These are phyloP conservation scores for Argyresthia albistria DNA, from an alignment of 2,888 invertebrate species.

Conservation along the genomic window DNA sequence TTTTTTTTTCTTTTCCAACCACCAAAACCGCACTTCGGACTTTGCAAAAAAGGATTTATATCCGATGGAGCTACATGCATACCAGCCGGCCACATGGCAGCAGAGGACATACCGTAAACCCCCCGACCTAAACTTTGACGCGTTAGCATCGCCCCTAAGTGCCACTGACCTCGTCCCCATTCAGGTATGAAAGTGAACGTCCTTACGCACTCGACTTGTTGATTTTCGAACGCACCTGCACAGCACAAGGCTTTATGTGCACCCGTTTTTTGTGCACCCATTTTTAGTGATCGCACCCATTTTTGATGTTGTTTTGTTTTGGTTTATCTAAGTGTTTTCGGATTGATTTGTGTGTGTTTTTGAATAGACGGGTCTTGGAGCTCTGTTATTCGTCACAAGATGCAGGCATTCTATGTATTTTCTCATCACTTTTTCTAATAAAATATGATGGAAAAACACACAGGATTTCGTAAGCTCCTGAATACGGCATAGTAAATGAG, in stretches of 20 bases:
- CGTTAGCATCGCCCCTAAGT: slow-evolving; percentile 61
- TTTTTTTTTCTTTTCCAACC: slow-evolving; percentile 70
- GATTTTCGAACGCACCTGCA: slow-evolving; percentile 4
- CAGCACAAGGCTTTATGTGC: slow-evolving; percentile 53
- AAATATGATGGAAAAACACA: too few species aligned
- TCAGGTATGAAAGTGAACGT: slow-evolving; percentile 54
- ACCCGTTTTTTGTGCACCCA: slow-evolving; percentile 35
- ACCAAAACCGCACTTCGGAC: slow-evolving; percentile 63
- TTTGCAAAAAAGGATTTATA: slow-evolving; percentile 68
- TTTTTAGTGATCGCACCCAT: too few species aligned
- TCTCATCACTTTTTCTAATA: too few species aligned
- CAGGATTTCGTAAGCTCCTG: too few species aligned
- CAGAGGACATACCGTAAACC: slow-evolving; percentile 73
- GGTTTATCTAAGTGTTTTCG: slow-evolving; percentile 11
- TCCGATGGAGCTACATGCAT: slow-evolving; percentile 68
- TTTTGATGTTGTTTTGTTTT: slow-evolving; percentile 11
- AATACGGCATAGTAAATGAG: too few species aligned
- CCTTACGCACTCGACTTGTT: slow-evolving; percentile 38
- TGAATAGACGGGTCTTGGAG: too few species aligned
- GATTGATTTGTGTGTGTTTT: slow-evolving; percentile 9
- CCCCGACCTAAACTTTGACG: slow-evolving; percentile 69
- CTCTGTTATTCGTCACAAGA: too few species aligned
- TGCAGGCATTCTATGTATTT: too few species aligned
- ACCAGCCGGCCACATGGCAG: slow-evolving; percentile 80
- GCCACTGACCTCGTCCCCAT: slow-evolving; percentile 67